These are phyloP conservation scores for Palaemon carinicauda DNA, from an alignment of 1,140 invertebrate species.

Conservation along the genomic window DNA sequence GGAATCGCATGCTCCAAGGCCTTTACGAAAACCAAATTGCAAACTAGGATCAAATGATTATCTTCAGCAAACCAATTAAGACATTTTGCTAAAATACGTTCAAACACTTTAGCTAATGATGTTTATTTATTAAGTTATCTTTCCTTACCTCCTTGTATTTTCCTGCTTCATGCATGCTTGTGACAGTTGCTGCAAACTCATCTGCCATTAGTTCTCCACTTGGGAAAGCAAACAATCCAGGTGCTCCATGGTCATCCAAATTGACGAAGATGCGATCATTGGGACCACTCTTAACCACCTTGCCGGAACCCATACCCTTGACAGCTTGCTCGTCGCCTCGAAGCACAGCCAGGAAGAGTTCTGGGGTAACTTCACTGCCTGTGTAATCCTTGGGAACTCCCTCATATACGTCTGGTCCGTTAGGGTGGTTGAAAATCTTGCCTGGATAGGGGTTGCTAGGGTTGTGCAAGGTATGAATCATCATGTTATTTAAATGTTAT, in stretches of 20 bases:
- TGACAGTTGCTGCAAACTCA: constrained; percentile 52
- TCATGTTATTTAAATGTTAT: no score
- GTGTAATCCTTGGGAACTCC: constrained; percentile 72
- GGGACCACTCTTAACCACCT: constrained; percentile 71
- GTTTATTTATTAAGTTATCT: no score
- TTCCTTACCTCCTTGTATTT: constrained; percentile 28
- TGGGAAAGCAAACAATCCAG: constrained; percentile 71
- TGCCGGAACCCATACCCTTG: constrained; percentile 67
- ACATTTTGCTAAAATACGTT: no score
- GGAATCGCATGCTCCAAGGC: no score
- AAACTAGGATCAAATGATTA: no score
- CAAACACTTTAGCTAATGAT: no score
- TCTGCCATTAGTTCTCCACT: constrained; percentile 61
- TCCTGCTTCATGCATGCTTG: background rate
- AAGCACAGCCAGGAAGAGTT: constrained; percentile 71
- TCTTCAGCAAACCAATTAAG: no score
- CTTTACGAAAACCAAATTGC: no score
- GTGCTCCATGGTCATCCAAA: constrained; percentile 75
- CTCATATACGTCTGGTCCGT: constrained; percentile 71
- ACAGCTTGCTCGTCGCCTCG: constrained; percentile 65
- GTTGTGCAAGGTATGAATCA: no score
- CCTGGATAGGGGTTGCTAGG: constrained; percentile 63
- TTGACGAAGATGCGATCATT: constrained; percentile 74
- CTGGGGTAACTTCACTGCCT: constrained; percentile 68
- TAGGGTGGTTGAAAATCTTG: constrained; percentile 71